phyloP scores from a whole-genome alignment of 2,888 invertebrate species.

The Nasonovia ribisnigri region DNA sequence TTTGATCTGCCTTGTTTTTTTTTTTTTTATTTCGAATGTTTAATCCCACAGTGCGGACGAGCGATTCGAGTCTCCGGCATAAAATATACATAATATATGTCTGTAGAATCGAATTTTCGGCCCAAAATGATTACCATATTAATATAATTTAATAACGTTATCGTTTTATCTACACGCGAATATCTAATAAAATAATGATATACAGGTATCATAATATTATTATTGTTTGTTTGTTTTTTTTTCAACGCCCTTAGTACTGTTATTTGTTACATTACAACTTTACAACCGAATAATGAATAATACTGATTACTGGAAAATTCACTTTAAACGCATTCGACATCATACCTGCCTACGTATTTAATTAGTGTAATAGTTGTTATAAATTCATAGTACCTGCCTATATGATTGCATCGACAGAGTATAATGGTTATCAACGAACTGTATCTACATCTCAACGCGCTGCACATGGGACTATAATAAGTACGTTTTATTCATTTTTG shows the following conservation, averaged over 20 bases:
- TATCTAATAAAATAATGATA: background rate
- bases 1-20: background rate
- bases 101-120: background rate
- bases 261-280: background rate
- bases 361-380: background rate
- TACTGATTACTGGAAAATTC: background rate
- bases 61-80: background rate
- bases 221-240: background rate
- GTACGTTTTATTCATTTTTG: background rate
- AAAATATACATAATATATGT: background rate
- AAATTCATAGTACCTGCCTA: background rate
- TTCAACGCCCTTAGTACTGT: background rate
- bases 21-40: background rate
- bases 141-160: background rate
- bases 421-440: background rate
- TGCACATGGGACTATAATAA: background rate
- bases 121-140: background rate
- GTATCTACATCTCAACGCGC: background rate
- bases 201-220: background rate
- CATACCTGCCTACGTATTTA: background rate
- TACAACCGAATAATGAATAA: background rate
- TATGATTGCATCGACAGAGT: background rate
- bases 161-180: background rate
- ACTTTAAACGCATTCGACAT: background rate
- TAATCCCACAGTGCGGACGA: background rate